phyloP scores from a whole-genome alignment of 2,888 invertebrate genomes.

The Xanthorhoe spadicearia region DNA sequence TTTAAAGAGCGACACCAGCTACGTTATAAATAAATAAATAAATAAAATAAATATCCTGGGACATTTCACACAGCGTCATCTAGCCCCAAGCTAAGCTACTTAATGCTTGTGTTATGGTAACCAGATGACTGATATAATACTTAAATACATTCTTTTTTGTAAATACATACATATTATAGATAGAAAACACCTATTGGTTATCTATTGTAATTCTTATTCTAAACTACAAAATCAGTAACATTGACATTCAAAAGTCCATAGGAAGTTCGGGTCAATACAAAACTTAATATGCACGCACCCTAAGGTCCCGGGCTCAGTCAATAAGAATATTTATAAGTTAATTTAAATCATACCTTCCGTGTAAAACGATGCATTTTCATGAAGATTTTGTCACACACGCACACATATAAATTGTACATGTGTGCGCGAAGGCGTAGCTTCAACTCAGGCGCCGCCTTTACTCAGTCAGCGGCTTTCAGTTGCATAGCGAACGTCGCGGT shows the following conservation, averaged over 20 bases:
- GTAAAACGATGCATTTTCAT: constrained; percentile 69
- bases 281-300: constrained; percentile 36
- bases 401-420: constrained; percentile 47
- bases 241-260: constrained; percentile 28
- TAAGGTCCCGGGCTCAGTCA: constrained; percentile 37
- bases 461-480: constrained; percentile 57
- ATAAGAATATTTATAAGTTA: constrained; percentile 41
- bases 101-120: too few species aligned
- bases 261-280: constrained; percentile 38
- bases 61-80: too few species aligned
- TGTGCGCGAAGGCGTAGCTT: constrained; percentile 71
- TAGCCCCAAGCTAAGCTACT: too few species aligned
- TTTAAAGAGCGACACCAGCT: background rate
- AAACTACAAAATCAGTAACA: constrained; percentile 13
- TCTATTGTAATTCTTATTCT: constrained; percentile 6
- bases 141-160: too few species aligned
- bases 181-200: too few species aligned
- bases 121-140: too few species aligned
- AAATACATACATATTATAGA: too few species aligned
- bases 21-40: too few species aligned
- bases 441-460: constrained; percentile 73
- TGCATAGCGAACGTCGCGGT: constrained; percentile 57
- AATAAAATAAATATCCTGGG: too few species aligned
- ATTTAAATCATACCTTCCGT: constrained; percentile 32
- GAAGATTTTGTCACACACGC: constrained; percentile 63